Base-by-base conservation (phyloP, 2,797 vertebrate species). In the Triplophysa yarkandensis region DNA sequence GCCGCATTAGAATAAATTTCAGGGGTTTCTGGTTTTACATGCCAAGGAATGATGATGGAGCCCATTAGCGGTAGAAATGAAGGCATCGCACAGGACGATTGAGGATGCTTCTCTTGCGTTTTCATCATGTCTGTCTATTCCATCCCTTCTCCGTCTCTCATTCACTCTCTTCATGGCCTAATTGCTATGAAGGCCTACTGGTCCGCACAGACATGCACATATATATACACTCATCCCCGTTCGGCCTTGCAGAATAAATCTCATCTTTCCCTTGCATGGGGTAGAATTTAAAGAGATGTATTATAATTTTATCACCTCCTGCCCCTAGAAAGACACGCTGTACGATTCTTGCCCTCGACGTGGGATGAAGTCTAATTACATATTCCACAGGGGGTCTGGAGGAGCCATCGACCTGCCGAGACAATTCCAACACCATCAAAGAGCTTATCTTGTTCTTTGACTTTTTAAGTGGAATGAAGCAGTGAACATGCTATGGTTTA, bases 1-100 rank as follows among this genome's bases (percentile, higher is more conserved):
- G 88, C 81, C 80, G 82, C 68, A 58, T 88, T 85, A 86, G 88
- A 89, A 90, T 89, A 88, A 85, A 87, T 86, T 79, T 60, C 55
- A 83, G 82, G 58, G 81, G 68, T 74, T 82, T 84, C 84, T 89
- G 83, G 79, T 76, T 71, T 77, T 78, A 81, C 21, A 70, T 78
- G 81, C 79, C 75, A 85, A 76, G 72, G 82, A 89, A 87, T 83
- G 85, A 85, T 83, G 84, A 87, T 86, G 87, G 80, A 83, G 82
- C 83, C 82, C 78, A 84, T 79, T 88, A 81, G 58, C 76, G 82
- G 74, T 80, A 82, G 86, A 52, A 81, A 76, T 80, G 77, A 81
- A 84, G 83, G 82, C 84, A 90, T 78, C 55, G 76, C 70, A 68
- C 34, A 87, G 60, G 71, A 75, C 74, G 65, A 80, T 81, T 79